These are phyloP conservation scores for Amiota minor DNA, from an alignment of 2,888 invertebrate genomes.

Conservation along the genomic window DNA sequence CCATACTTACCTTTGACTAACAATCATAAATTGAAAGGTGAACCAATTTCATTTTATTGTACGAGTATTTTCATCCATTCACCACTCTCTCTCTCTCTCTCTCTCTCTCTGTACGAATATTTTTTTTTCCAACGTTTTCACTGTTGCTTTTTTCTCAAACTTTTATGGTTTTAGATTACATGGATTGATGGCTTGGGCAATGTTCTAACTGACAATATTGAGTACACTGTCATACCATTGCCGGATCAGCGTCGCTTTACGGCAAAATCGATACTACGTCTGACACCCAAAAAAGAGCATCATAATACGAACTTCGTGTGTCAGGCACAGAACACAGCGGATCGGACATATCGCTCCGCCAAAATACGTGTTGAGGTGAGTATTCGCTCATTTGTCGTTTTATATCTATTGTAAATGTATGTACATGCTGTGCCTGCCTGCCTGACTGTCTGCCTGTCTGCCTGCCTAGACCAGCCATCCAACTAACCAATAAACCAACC, in stretches of 20 bases:
- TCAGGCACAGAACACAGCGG: slow-evolving; percentile 93
- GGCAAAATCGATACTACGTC: slow-evolving; percentile 86
- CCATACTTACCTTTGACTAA: too few species aligned
- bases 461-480: background rate
- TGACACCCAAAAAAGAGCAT: slow-evolving; percentile 89
- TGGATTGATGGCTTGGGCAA: slow-evolving; percentile 93
- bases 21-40: too few species aligned
- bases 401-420: background rate
- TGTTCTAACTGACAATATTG: slow-evolving; percentile 86
- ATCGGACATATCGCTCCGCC: slow-evolving; percentile 86
- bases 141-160: background rate
- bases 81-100: background rate
- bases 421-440: background rate
- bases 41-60: too few species aligned
- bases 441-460: too few species aligned
- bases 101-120: background rate
- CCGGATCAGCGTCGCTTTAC: slow-evolving; percentile 88
- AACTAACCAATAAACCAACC: background rate
- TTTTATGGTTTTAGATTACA: slow-evolving; percentile 79
- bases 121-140: too few species aligned
- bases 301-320: slow-evolving; percentile 94
- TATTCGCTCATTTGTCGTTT: slow-evolving; percentile 32
- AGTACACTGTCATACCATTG: slow-evolving; percentile 83
- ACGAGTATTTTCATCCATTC: background rate
- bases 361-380: slow-evolving; percentile 86